phyloP scores from a whole-genome alignment of 2,888 invertebrate species.

The Cistogaster globosa region DNA sequence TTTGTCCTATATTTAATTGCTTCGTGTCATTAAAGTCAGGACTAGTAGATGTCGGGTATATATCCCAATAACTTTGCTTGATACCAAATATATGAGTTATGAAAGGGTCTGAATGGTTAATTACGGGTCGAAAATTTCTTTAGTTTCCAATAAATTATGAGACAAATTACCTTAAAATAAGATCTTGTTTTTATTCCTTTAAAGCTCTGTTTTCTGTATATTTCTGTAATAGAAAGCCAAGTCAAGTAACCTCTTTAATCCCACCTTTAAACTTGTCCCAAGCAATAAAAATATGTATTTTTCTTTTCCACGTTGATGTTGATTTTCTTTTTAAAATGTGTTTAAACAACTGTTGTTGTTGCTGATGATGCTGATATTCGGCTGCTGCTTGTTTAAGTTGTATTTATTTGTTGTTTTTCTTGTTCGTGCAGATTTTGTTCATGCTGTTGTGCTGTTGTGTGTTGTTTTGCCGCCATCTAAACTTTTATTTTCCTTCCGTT shows the following conservation, averaged over 20 bases:
- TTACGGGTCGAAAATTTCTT: no score
- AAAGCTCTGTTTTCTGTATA: slow-evolving; percentile 14
- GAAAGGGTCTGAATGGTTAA: no score
- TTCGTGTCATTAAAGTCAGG: no score
- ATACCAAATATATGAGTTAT: no score
- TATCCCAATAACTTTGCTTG: no score
- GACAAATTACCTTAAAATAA: no score
- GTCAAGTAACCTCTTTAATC: background rate
- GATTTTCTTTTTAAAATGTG: slow-evolving; percentile 35
- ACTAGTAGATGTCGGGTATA: no score
- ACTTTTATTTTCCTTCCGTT: slow-evolving; percentile 64
- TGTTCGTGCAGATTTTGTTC: slow-evolving; percentile 41
- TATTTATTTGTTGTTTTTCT: slow-evolving; percentile 18
- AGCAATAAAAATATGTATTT: slow-evolving; percentile 10
- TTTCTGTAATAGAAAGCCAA: slow-evolving; percentile 35
- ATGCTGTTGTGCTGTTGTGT: slow-evolving; percentile 25
- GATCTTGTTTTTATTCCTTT: background rate
- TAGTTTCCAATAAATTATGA: no score
- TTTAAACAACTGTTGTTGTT: slow-evolving; percentile 68
- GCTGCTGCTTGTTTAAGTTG: slow-evolving; percentile 30
- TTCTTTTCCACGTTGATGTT: slow-evolving; percentile 15
- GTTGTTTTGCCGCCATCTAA: slow-evolving; percentile 66
- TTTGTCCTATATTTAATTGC: no score
- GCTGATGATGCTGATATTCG: slow-evolving; percentile 43
- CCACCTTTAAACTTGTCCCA: background rate